Conservation (phyloP, 2,888 invertebrate genomes). For the Arge pagana region DNA sequence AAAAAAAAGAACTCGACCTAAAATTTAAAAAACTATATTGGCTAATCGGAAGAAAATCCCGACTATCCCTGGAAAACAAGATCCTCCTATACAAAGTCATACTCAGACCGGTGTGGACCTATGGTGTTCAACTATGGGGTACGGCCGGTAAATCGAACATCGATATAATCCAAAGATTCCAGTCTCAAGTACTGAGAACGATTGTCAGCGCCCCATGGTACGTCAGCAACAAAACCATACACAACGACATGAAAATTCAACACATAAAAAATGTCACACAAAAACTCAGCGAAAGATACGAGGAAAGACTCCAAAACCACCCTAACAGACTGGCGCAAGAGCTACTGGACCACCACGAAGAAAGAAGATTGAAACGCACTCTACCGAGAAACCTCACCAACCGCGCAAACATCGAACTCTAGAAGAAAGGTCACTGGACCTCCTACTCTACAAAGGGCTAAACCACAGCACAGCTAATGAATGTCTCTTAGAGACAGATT, state of each 20-base stretch:
- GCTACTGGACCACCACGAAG: no score
- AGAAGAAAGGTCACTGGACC: no score
- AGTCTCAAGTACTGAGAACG: constrained; percentile 24
- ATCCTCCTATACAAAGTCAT: constrained; percentile 24
- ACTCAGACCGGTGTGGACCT: constrained; percentile 27
- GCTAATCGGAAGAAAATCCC: constrained; percentile 25
- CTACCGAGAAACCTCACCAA: no score
- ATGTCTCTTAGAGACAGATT: no score
- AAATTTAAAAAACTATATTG: constrained; percentile 25
- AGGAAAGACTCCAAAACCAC: no score
- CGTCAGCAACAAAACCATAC: neutral
- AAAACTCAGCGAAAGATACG: no score
- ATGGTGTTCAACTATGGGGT: constrained; percentile 28
- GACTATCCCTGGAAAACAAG: constrained; percentile 24
- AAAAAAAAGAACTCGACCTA: constrained; percentile 27
- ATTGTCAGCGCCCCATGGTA: constrained; percentile 23
- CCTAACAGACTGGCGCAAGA: no score
- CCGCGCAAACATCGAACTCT: no score
- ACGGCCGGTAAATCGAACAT: constrained; percentile 25
- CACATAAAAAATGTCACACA: no score
- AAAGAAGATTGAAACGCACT: no score
- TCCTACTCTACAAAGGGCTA: no score
- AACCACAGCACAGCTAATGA: no score
- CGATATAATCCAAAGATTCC: constrained; percentile 28
- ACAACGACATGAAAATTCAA: neutral